Conservation (phyloP, 2,113 vertebrate genomes). For the Chelonoidis abingdonii region DNA sequence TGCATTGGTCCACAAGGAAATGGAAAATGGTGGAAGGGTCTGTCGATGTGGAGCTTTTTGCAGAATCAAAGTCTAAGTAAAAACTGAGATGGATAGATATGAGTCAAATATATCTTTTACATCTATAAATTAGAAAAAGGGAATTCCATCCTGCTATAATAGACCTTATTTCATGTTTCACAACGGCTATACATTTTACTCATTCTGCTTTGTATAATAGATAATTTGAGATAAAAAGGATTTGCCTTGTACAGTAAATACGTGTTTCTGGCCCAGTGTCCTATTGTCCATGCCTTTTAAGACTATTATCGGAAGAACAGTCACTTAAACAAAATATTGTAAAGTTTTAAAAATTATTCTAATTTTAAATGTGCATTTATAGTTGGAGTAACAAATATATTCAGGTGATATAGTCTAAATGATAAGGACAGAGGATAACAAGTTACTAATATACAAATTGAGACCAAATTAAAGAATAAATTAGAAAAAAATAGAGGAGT, state of each 20-base stretch:
- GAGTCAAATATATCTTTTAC: background rate
- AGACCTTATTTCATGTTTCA: background rate
- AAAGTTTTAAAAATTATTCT: background rate
- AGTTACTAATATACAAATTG: background rate
- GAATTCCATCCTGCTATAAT: background rate
- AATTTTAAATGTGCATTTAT: background rate
- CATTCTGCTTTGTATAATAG: background rate
- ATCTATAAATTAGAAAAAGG: background rate
- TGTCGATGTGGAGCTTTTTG: background rate
- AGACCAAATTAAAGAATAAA: background rate
- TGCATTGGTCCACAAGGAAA: background rate
- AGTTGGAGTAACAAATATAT: background rate
- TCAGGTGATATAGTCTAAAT: background rate
- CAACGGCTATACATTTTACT: background rate
- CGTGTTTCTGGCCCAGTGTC: background rate
- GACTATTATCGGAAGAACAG: background rate
- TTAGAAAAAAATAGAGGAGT: background rate
- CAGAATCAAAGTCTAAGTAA: background rate
- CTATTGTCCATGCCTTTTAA: background rate
- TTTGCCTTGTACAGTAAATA: background rate
- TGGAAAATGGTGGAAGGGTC: background rate
- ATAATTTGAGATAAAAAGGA: background rate
- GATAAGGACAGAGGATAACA: background rate
- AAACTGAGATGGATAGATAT: background rate
- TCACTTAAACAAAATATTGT: background rate